Base-by-base conservation (phyloP, 2,888 invertebrate genomes). In the Deladenus siricidicola region DNA sequence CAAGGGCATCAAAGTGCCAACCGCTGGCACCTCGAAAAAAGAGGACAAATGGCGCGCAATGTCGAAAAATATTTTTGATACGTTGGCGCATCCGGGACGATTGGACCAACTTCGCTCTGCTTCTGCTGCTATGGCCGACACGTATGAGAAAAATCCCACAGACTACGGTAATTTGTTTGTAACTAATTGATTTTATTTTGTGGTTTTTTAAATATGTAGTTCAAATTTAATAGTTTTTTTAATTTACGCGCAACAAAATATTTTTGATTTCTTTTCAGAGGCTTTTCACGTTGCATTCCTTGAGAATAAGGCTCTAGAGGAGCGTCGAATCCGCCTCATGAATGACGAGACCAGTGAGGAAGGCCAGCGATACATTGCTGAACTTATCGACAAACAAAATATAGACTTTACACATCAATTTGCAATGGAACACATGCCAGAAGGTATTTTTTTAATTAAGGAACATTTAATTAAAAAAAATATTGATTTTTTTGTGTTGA, bases 351-450 rank as follows among this genome's bases (percentile, higher is more conserved):
- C 43, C 44, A 62, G 62, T 44, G 62, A 48, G 48, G 62, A 62
- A 29, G 62, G 62, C 14, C 62, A 62, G 53, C 42, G 56, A 3
- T 55, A 62, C 39, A 50, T 62, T 17, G 55, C 54, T 21, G 63
- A 62, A 43, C 26, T 50, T 19, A 62, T 62, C 28, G 62, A 53
- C n/a, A 45, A 49, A 19, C 47, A 63, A 80, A 96, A 96, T 80
- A 91, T 96, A 66, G 90, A 94, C 80, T 89, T 90, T 0, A 94
- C 94, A 78, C 94, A 96, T 93, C 91, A 94, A 79, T 90, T 91
- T 1, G 96, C 96, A 0, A 91, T 96, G 86, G 96, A 98, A 79
- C 90, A 90, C 80, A 90, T 93, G 81, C 98, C 98, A 0, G 98
- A 98, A 82, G 91, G 39, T 34, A 34, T 34, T 34, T 6, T 34